Percentiles rank a stretch among this genome's conserved stretches.
These are phyloP conservation scores for Morus bassanus DNA, from an alignment of 2,797 vertebrate genomes.

Conservation along the genomic window DNA sequence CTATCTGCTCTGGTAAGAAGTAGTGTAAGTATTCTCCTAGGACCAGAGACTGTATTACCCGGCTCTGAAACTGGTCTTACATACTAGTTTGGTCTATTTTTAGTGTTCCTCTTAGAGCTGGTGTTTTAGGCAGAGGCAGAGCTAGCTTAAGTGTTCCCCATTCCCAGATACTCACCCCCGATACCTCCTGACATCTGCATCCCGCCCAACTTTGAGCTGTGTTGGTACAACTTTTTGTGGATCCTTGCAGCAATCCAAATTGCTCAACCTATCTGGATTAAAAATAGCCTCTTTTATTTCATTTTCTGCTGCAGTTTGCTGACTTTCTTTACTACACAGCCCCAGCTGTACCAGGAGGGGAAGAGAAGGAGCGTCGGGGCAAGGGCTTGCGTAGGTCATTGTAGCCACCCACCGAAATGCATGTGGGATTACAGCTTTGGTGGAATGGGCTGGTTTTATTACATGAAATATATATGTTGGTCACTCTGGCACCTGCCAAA, in stretches of 20 bases:
- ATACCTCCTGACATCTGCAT: fast-evolving
- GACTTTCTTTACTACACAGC: not conserved
- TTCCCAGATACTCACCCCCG: not conserved
- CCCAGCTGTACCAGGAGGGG: not conserved
- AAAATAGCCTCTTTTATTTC: not conserved
- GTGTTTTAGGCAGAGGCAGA: fast-evolving
- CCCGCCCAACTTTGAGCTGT: fast-evolving
- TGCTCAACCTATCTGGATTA: not conserved
- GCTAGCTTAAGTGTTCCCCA: not conserved
- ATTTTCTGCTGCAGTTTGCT: not conserved
- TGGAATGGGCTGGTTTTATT: not conserved
- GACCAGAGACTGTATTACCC: not conserved
- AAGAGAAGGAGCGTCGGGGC: not conserved
- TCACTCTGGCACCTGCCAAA: not conserved
- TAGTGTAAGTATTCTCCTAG: fast-evolving
- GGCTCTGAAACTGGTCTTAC: not conserved
- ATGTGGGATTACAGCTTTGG: not conserved
- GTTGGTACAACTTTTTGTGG: not conserved
- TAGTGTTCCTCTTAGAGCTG: not conserved
- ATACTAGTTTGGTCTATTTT: not conserved
- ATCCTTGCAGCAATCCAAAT: not conserved
- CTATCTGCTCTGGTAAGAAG: not conserved
- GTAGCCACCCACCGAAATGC: not conserved
- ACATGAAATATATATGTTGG: not conserved
- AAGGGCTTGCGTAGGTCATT: not conserved